Base-by-base conservation (phyloP, 2,113 vertebrate species). In the Fregetta grallaria region DNA sequence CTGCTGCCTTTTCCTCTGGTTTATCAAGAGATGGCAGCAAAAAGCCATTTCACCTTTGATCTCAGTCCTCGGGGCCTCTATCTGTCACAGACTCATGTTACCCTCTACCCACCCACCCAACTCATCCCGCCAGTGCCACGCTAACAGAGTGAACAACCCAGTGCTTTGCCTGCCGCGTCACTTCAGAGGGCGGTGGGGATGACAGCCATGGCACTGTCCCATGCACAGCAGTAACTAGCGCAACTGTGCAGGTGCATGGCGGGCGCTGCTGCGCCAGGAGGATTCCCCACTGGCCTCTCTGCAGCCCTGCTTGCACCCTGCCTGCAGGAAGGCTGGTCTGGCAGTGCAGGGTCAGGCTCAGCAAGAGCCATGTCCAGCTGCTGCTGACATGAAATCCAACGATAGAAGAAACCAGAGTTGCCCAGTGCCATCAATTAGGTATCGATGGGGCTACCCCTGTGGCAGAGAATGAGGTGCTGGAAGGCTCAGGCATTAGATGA, bases 1-100 rank as follows among this genome's bases (percentile, higher is more conserved):
- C 74, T 90, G 62, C 90, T 47, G 74, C 78, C 71, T 96, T 67
- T 97, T 96, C 88, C 95, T 34, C 75, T 23, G 75, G 9, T 67
- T 92, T 86, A 96, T 97, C 96, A 93, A 94, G 93, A 96, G 96
- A 71, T 97, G 96, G 96, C 96, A 97, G 96, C 95, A 97, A 66
- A 96, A 96, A 97, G 93, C 96, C 68, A 14, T 80, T 96, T 97
- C 92, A 96, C 96, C 96, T 97, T 97, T 97, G 96, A 97, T 97
- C 96, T 90, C 78, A 10, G 49, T 30, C 62, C 44, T 59, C 0
- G 0, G 30, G 65, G 18, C 44, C 40, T 38, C 21, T 15, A 7
- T 26, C 9, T 52, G 27, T 75, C 47, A 6, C 32, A 8, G 67
- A 65, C 49, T 14, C 42, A 6, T 7, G 79, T 62, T 76, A 53